Percentiles rank a stretch among this genome's conserved stretches.
Evolutionary conservation across 2,113 vertebrate species (phyloP).

Genomic region (Ophthalmolycus amberensis): DNA sequence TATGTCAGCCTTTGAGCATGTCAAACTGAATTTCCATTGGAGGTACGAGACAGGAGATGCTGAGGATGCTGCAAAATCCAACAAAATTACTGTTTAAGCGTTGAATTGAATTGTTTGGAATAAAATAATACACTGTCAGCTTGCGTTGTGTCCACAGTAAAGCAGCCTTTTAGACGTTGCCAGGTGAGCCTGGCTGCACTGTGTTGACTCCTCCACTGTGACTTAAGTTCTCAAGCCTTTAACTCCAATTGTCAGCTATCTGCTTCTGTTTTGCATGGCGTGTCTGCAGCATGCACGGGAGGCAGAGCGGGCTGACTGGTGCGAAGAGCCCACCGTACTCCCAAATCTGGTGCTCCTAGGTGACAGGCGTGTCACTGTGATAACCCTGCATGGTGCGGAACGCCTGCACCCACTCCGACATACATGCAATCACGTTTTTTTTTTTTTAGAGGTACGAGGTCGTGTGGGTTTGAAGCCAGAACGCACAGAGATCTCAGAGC

Average conservation of each 20-base stretch:
- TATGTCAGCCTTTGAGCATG: slow-evolving; percentile 42
- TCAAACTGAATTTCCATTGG: slow-evolving; percentile 46
- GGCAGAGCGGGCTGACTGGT: slow-evolving; percentile 64
- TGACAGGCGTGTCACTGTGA: slow-evolving; percentile 80
- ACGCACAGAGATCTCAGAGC: slow-evolving; percentile 24
- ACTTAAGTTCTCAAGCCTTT: slow-evolving; percentile 68
- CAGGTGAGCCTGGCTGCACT: slow-evolving; percentile 55
- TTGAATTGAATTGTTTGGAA: slow-evolving; percentile 50
- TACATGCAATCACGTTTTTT: slow-evolving; percentile 52
- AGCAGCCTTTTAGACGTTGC: slow-evolving; percentile 47
- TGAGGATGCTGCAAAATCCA: slow-evolving; percentile 22
- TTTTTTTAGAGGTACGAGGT: slow-evolving; percentile 46
- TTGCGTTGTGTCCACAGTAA: slow-evolving; percentile 46
- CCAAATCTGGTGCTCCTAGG: slow-evolving; percentile 60
- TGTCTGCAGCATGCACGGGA: slow-evolving; percentile 58
- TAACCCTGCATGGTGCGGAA: slow-evolving; percentile 64
- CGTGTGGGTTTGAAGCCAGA: slow-evolving; percentile 52
- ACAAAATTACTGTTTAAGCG: slow-evolving; percentile 36
- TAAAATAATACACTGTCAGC: slow-evolving; percentile 59
- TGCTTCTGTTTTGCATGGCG: slow-evolving; percentile 72
- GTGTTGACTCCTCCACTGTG: slow-evolving; percentile 59
- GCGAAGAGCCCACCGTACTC: slow-evolving; percentile 60
- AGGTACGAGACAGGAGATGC: slow-evolving; percentile 15
- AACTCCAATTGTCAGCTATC: slow-evolving; percentile 82
- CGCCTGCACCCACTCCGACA: slow-evolving; percentile 57